Base-by-base conservation (phyloP, 2,888 invertebrate genomes). In the Tipula helvola region DNA sequence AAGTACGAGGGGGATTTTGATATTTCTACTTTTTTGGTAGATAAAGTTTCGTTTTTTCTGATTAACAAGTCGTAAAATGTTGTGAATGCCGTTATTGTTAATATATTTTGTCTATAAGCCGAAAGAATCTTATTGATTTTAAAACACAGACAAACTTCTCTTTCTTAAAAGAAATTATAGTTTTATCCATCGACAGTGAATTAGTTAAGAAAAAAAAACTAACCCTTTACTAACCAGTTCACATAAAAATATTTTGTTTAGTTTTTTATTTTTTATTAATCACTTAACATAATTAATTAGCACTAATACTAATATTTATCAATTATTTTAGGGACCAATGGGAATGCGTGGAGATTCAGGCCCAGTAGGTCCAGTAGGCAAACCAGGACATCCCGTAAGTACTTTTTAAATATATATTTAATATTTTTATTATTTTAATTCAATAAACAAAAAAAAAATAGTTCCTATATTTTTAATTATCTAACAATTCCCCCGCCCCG, bases 291-390 rank as follows among this genome's bases (percentile, higher is more conserved):
- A 28, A 12, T 18, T 52, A 18, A 28, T 28, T 84, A 47, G 5
- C n/a, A n/a, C 4, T 52, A 52, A 12, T 44, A 12, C 44, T 10
- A 44, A 10, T 10, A 44, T 83, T 13, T 57, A 18, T 57, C 7
- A 57, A 57, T 57, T 28, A 71, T 85, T 85, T 12, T 18, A 42
- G 42, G 91, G 91, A 89, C 91, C 91, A 86, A 91, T 91, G 91
- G 91, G 91, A 88, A 90, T 91, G 89, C 90, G 91, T 87, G 91
- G 91, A 86, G 91, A 92, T 88, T 91, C 91, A 4, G 91, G 92
- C 28, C 89, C 91, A 44, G 88, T 89, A 18, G 92, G 92, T 87
- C 91, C 91, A 84, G 88, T 90, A n/a, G 92, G 92, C 88, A 91
- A 91, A 88, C 91, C 91, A 88, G 92, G 92, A 88, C 89, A 91